A percentile compares a stretch with the other conserved stretches of the same genome.
phyloP scores from a whole-genome alignment of 2,113 vertebrate genomes.

The Candoia aspera region DNA sequence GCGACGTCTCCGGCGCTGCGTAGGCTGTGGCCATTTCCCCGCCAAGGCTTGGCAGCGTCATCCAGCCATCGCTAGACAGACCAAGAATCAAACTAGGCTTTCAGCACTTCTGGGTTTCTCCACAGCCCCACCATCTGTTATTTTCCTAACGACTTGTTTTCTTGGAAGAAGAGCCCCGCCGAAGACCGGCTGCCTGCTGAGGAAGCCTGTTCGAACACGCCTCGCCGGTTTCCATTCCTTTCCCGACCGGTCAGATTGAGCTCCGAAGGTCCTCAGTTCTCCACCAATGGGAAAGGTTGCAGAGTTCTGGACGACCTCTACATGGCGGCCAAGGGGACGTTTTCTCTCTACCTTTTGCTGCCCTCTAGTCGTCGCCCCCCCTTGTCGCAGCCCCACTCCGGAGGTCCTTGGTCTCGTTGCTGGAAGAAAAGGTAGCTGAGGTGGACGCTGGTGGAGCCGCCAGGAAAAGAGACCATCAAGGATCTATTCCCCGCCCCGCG shows the following conservation, averaged over 20 bases:
- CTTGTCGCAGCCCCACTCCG: no score
- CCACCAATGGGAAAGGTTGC: background rate
- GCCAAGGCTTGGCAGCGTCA: no score
- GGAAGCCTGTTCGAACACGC: background rate
- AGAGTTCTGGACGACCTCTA: background rate
- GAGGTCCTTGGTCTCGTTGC: no score
- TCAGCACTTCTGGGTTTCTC: background rate
- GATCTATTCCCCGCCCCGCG: no score
- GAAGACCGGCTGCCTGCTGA: background rate
- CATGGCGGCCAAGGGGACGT: background rate
- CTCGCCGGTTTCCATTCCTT: background rate
- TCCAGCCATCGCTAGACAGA: no score
- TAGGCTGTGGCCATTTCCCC: no score
- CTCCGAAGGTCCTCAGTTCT: background rate
- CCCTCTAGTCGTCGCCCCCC: background rate
- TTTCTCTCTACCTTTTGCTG: background rate
- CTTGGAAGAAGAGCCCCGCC: background rate
- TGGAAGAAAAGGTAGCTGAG: no score
- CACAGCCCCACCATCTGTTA: background rate
- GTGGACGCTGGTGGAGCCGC: no score
- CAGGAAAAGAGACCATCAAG: no score
- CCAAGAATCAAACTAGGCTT: no score
- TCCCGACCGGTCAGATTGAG: background rate
- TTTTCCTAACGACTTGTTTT: background rate
- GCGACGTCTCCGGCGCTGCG: background rate